These are phyloP conservation scores for Cheilosia vulpina DNA, from an alignment of 2,888 invertebrate species.

Conservation along the genomic window DNA sequence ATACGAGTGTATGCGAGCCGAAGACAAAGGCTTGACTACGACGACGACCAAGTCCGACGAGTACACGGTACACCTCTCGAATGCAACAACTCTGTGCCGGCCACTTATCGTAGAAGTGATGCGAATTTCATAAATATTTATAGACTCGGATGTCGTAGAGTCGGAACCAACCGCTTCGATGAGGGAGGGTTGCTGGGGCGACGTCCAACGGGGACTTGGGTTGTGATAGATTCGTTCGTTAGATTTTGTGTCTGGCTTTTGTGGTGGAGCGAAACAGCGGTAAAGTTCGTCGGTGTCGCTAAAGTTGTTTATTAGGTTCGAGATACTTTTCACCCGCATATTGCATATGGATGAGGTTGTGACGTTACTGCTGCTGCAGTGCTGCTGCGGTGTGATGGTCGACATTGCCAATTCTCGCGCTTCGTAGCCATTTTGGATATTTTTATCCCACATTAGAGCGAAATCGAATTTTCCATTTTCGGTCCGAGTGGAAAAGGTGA, in stretches of 20 bases:
- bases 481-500: conserved; percentile 65
- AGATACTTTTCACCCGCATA: conserved; percentile 70
- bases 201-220: conserved; percentile 3
- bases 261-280: conserved; percentile 17
- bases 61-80: not conserved
- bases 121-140: conserved; percentile 75
- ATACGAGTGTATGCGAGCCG: not conserved
- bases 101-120: conserved; percentile 71
- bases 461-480: conserved; percentile 71
- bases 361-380: conserved; percentile 1
- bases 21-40: conserved; percentile 6
- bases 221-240: conserved; percentile 69
- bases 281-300: conserved; percentile 67
- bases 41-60: conserved; percentile 7
- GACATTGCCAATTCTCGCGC: conserved; percentile 44
- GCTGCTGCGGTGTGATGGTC: conserved; percentile 29
- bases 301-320: conserved; percentile 69
- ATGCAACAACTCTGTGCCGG: conserved; percentile 18
- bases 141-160: conserved; percentile 28
- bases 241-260: conserved; percentile 49
- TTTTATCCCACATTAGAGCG: conserved; percentile 64
- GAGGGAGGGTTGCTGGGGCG: not conserved
- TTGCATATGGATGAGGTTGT: conserved; percentile 70
- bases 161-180: not conserved
- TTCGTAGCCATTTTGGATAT: conserved; percentile 36